Percentiles rank a stretch among this genome's conserved stretches.
Conservation (phyloP, 2,113 vertebrate genomes). For the Geothlypis trichas region DNA sequence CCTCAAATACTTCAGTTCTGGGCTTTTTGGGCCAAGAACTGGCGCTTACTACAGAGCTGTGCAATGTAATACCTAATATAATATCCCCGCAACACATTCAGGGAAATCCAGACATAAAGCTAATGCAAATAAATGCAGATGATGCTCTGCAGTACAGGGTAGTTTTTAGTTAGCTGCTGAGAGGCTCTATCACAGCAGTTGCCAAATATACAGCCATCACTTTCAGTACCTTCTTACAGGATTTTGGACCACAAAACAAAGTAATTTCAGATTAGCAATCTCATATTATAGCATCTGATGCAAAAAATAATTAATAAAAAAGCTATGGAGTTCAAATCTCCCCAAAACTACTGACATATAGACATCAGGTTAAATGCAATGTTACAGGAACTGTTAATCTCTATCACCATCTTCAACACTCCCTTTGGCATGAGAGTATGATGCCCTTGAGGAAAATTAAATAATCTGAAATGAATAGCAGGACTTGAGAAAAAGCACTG, state of each 20-base stretch:
- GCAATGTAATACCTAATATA: background rate
- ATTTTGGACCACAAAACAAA: background rate
- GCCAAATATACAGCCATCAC: background rate
- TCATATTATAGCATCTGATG: background rate
- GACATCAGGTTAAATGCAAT: background rate
- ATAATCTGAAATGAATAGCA: background rate
- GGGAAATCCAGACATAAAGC: background rate
- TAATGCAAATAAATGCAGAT: background rate
- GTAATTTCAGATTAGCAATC: background rate
- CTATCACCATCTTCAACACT: background rate
- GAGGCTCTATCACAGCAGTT: background rate
- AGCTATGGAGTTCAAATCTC: background rate
- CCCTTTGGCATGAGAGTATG: background rate
- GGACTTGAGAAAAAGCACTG: background rate
- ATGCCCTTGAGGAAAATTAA: background rate
- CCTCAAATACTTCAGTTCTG: background rate
- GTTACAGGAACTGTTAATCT: background rate
- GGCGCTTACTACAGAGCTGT: background rate
- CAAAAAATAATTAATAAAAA: background rate
- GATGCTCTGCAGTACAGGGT: background rate
- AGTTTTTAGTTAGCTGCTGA: background rate
- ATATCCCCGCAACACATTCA: background rate
- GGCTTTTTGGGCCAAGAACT: background rate
- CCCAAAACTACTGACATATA: background rate
- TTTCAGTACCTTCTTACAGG: background rate